Evolutionary conservation across 2,888 invertebrate genomes (phyloP).

Genomic region (Caenorhabditis sp.): DNA sequence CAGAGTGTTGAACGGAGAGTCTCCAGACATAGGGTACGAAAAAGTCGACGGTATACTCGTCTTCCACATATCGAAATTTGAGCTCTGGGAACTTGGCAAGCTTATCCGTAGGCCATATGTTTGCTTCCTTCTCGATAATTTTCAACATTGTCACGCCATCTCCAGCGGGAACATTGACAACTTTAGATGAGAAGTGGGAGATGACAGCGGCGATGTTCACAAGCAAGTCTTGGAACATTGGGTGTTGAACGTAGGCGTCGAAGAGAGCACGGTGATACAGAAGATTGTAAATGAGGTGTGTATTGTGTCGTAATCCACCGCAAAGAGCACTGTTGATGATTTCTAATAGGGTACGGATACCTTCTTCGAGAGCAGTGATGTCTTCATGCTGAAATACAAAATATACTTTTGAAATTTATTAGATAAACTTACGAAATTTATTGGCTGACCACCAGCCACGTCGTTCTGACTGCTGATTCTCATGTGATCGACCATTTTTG

Average conservation of each 20-base stretch:
- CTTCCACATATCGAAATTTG: slow-evolving; percentile 98
- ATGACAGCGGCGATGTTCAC: slow-evolving; percentile 74
- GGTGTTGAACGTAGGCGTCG: slow-evolving; percentile 91
- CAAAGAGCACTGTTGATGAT: slow-evolving; percentile 95
- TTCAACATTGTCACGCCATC: slow-evolving; percentile 71
- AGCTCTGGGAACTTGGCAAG: slow-evolving; percentile 98
- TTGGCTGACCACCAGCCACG: slow-evolving; percentile 49
- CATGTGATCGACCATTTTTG: slow-evolving; percentile 81
- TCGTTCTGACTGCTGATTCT: slow-evolving; percentile 68
- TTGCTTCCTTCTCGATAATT: slow-evolving; percentile 93
- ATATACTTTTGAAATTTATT: not conserved
- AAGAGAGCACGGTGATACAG: slow-evolving; percentile 95
- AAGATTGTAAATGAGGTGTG: slow-evolving; percentile 95
- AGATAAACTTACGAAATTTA: slow-evolving; percentile 68
- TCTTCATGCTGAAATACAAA: slow-evolving; percentile 89
- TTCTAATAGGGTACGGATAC: slow-evolving; percentile 95
- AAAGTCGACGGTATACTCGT: slow-evolving; percentile 98
- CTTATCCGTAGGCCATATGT: slow-evolving; percentile 95
- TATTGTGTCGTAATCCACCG: slow-evolving; percentile 86
- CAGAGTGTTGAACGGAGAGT: slow-evolving; percentile 84
- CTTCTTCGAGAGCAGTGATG: slow-evolving; percentile 94
- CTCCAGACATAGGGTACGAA: slow-evolving; percentile 99
- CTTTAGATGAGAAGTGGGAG: slow-evolving; percentile 72
- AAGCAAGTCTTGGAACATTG: slow-evolving; percentile 88
- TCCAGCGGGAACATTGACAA: slow-evolving; percentile 70